These are phyloP conservation scores for Vulpes lagopus DNA, from an alignment of 2,113 vertebrate species.

Conservation along the genomic window DNA sequence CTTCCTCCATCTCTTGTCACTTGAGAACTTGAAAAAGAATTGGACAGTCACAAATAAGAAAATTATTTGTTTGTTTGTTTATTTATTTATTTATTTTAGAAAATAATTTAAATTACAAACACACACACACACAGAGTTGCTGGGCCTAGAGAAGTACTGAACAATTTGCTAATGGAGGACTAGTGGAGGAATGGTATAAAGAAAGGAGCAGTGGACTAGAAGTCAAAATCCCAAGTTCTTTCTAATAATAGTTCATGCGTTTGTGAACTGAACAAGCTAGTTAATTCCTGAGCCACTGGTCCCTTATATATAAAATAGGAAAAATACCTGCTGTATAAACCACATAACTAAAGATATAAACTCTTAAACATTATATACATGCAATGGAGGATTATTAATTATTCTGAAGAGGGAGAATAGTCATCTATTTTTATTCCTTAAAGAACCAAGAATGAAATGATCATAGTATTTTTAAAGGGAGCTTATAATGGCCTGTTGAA, in stretches of 20 bases:
- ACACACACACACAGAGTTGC: not conserved
- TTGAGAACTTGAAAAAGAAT: not conserved
- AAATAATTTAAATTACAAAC: not conserved
- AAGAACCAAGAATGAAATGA: not conserved
- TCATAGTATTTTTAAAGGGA: not conserved
- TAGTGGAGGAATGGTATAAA: not conserved
- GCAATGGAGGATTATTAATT: not conserved
- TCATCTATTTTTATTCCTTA: not conserved
- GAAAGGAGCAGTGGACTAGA: not conserved
- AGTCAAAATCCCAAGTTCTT: not conserved
- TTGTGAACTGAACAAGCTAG: not conserved
- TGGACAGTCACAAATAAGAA: not conserved
- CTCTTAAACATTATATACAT: not conserved
- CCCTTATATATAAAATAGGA: slow-evolving; percentile 1
- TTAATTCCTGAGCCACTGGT: not conserved
- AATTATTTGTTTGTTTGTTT: not conserved
- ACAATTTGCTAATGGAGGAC: not conserved
- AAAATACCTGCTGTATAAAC: not conserved
- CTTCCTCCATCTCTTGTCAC: not conserved
- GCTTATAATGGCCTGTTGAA: not conserved
- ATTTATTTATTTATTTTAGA: too few relatives aligned
- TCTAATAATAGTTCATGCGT: not conserved
- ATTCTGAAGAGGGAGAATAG: slow-evolving; percentile 17
- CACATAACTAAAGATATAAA: not conserved
- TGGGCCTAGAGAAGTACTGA: not conserved